Evolutionary conservation across 2,113 vertebrate genomes (phyloP), one percentile per base, ranked within the genome.

Genomic region (Ahaetulla prasina): DNA sequence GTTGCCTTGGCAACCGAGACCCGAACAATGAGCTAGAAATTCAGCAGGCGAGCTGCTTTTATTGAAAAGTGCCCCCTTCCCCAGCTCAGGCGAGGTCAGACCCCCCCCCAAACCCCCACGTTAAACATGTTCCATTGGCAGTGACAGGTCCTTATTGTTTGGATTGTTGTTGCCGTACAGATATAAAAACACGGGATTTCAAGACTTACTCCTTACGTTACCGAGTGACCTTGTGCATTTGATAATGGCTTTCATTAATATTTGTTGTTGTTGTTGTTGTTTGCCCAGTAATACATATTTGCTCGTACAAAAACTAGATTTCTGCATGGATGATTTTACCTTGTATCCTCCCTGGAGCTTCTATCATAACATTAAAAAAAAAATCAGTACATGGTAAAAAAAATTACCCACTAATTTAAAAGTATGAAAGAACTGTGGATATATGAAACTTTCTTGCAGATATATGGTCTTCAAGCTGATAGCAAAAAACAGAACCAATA

Each of bases 11-110:
- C 97, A 97, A 99, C 98, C 6, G 63, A 87, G 47, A 23, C 43
- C 95, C 0, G 98, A 98, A 99, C 98, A 99, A 99, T 98, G 96
- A 98, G 96, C 96, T 96, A 96, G 97, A 97, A 97, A 97, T 95
- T 96, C 95, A 92, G 97, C 96, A 94, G 90, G 98, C 95, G 93
- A 92, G 97, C 95, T 96, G 97, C 96, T 96, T 95, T 95, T 92
- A 92, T 68, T 93, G 96, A 93, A 94, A 94, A 0, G 86, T 16
- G 39, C 92, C 88, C 88, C 0, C 4, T 92, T 35, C 14, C 88
- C 49, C 91, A 57, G 92, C 45, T 94, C 43, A 27, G 52, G 43
- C 90, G 10, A 85, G 6, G 87, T 91, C 89, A 49, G 55, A 5
- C 27, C 50, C 14, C 63, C 63, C 60, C 63, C 4, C 30, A 8